A percentile compares a stretch with the other conserved stretches of the same genome.
These are phyloP conservation scores for Hycleus cichorii DNA, from an alignment of 1,140 invertebrate species.

Conservation along the genomic window DNA sequence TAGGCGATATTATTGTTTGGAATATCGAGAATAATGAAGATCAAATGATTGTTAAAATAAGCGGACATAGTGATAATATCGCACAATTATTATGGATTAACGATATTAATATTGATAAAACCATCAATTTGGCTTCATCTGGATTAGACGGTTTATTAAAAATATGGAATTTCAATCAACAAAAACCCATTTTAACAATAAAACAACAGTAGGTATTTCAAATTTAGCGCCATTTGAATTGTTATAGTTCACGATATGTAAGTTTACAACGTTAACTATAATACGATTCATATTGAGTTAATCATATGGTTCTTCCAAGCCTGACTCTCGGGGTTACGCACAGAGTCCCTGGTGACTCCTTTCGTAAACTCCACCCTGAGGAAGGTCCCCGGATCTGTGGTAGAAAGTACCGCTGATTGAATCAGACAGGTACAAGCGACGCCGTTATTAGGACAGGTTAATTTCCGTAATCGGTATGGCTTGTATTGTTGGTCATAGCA, in stretches of 20 bases:
- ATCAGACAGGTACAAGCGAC: slow-evolving; percentile 7
- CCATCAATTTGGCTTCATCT: slow-evolving; percentile 28
- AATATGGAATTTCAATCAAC: slow-evolving; percentile 32
- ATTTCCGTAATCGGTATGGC: neutral
- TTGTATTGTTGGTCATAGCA: slow-evolving; percentile 18
- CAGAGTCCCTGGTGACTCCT: slow-evolving; percentile 3
- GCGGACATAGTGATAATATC: slow-evolving; percentile 30
- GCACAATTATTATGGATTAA: slow-evolving; percentile 33
- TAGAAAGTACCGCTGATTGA: slow-evolving; percentile 18
- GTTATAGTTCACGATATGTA: slow-evolving; percentile 2
- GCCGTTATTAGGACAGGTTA: slow-evolving; percentile 1
- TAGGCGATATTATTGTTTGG: slow-evolving; percentile 35
- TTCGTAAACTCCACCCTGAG: slow-evolving; percentile 11
- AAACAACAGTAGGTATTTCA: slow-evolving; percentile 28
- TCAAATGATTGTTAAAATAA: slow-evolving; percentile 22
- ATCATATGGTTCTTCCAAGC: slow-evolving; percentile 2
- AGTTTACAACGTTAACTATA: neutral
- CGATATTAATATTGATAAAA: slow-evolving; percentile 28
- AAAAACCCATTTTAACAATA: slow-evolving; percentile 16
- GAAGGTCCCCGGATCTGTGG: slow-evolving; percentile 20
- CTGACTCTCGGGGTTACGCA: slow-evolving; percentile 8
- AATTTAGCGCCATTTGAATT: neutral
- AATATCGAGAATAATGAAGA: slow-evolving; percentile 35
- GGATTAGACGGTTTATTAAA: slow-evolving; percentile 34
- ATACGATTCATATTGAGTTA: neutral